Conservation (phyloP, 2,888 invertebrate genomes). For the Ptychoptera contaminata region DNA sequence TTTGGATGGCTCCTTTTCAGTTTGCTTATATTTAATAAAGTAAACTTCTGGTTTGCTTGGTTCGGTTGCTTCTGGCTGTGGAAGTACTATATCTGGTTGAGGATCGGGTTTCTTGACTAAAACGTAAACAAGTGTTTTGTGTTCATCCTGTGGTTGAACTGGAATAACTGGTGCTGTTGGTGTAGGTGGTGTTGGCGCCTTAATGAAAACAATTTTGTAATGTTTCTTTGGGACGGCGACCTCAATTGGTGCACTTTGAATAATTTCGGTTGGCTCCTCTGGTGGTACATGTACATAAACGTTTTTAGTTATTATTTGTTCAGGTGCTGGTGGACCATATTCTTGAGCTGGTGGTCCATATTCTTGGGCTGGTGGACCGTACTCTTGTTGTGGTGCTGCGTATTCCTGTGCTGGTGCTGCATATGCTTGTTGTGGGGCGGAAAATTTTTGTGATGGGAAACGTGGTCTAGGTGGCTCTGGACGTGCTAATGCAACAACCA, state of each 20-base stretch:
- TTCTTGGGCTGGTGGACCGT: slow-evolving; percentile 10
- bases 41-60: slow-evolving; percentile 82
- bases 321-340: slow-evolving; percentile 25
- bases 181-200: slow-evolving; percentile 35
- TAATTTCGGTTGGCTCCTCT: slow-evolving; percentile 32
- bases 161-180: slow-evolving; percentile 35
- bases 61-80: slow-evolving; percentile 67
- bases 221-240: slow-evolving; percentile 35
- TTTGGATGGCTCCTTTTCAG: slow-evolving; percentile 21
- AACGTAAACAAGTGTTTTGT: slow-evolving; percentile 78
- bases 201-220: slow-evolving; percentile 42
- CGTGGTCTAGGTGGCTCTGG: slow-evolving; percentile 27
- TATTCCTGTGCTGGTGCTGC: slow-evolving; percentile 18
- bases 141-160: slow-evolving; percentile 67
- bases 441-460: slow-evolving; percentile 12
- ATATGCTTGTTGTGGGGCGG: slow-evolving; percentile 13
- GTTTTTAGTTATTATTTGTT: slow-evolving; percentile 28
- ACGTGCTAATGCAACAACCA: slow-evolving; percentile 29
- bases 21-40: slow-evolving; percentile 60
- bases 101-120: slow-evolving; percentile 80
- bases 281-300: slow-evolving; percentile 40
- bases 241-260: slow-evolving; percentile 28
- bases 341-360: slow-evolving; percentile 27
- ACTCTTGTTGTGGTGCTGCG: slow-evolving; percentile 7
- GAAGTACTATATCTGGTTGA: slow-evolving; percentile 61